Base-by-base conservation (phyloP, 2,888 invertebrate genomes). In the Synanthedon tipuliformis region DNA sequence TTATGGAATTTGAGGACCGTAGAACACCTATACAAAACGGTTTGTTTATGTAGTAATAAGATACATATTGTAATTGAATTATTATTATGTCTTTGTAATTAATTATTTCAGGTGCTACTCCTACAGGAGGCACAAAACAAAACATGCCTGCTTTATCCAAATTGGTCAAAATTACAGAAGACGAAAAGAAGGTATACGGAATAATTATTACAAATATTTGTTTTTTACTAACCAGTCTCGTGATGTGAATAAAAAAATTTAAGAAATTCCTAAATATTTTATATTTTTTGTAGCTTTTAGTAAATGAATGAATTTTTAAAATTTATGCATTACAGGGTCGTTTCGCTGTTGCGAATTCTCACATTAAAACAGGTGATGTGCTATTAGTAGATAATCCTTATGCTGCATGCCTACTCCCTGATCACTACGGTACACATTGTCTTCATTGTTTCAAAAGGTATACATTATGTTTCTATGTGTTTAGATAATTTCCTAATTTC, bases 361-460 rank as follows among this genome's bases (percentile, higher is more conserved):
- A 79, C 0, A 89, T 94, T 41, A 81, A 83, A 57, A 90, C 93
- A 0, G 95, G 95, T 0, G 94, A 95, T 67, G 89, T 91, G 0
- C 73, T 96, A 12, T 83, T 94, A 0, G 89, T 90, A 2, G 95
- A 95, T 73, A 78, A 86, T 40, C 93, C 95, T 0, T 91, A 92
- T 61, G 93, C 92, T 0, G 91, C 94, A 0, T 93, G 92, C 63
- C 84, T 95, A 1, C 76, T 93, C 12, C 90, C 93, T 0, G 92
- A 92, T 60, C 91, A 88, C 72, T 93, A 91, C 69, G 94, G 95
- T 2, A 91, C 93, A 1, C 93, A 95, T 71, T 95, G 95, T 66
- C 90, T 93, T 57, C 90, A 95, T 70, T 95, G 95, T 69, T 94
- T 94, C 62, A 87, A 88, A 65, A 90, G 93, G 94, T 94, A 7